phyloP scores from a whole-genome alignment of 2,888 invertebrate species.

The Heliconius hortense region DNA sequence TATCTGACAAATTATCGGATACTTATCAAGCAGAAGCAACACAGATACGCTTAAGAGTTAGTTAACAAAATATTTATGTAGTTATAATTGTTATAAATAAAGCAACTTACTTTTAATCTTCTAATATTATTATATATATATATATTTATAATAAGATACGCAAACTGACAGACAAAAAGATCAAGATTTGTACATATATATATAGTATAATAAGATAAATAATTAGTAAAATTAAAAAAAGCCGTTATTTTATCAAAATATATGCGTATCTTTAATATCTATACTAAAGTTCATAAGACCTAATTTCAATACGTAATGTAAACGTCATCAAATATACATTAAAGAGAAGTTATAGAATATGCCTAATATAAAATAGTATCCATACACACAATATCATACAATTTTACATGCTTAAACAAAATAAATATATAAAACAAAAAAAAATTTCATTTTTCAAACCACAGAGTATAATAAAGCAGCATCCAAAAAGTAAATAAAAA shows the following conservation, averaged over 20 bases:
- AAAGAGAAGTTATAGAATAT: conserved; percentile 1
- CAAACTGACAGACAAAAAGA: not conserved
- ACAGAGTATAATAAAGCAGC: not conserved
- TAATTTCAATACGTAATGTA: not conserved
- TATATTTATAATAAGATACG: not conserved
- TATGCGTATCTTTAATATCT: conserved; percentile 1
- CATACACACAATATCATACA: conserved; percentile 31
- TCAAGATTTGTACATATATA: not conserved
- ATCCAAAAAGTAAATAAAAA: not conserved
- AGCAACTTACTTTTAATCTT: not conserved
- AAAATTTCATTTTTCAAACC: not conserved
- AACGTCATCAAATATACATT: conserved; percentile 14
- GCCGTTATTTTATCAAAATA: conserved; percentile 4
- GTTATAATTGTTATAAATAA: not conserved
- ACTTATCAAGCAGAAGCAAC: not conserved
- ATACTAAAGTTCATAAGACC: conserved; percentile 1
- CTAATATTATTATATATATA: not conserved
- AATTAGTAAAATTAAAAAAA: not conserved
- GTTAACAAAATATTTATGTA: not conserved
- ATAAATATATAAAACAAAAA: conserved; percentile 3
- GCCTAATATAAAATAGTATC: conserved; percentile 16
- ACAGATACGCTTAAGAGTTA: not conserved
- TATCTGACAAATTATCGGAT: not conserved
- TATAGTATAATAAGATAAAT: not conserved
- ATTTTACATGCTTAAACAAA: conserved; percentile 21